phyloP scores from a whole-genome alignment of 2,113 vertebrate species.

The Tyrannus savana region DNA sequence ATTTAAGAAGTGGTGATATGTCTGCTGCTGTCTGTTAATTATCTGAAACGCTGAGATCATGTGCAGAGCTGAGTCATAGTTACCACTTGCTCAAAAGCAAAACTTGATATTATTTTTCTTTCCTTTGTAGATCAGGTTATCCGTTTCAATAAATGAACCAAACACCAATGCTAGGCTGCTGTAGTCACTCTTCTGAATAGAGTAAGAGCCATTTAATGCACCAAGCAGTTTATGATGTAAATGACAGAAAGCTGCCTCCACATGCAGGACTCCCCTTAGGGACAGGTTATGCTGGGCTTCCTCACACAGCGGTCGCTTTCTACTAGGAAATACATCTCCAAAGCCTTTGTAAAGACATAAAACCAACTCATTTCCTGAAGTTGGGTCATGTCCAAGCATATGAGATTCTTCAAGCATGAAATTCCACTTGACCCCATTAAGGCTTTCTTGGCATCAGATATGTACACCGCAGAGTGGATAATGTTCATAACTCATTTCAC shows the following conservation, averaged over 20 bases:
- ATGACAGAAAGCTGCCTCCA: not conserved
- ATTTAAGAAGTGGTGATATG: not conserved
- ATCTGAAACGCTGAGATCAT: not conserved
- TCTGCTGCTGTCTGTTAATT: not conserved
- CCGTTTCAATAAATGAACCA: not conserved
- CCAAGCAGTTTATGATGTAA: not conserved
- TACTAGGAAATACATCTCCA: slow-evolving; percentile 46
- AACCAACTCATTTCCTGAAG: slow-evolving; percentile 68
- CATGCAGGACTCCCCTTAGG: not conserved
- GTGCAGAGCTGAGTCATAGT: not conserved
- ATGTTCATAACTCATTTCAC: slow-evolving; percentile 76
- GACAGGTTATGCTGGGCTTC: not conserved
- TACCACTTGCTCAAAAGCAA: not conserved
- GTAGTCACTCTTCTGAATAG: not conserved
- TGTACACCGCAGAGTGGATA: slow-evolving; percentile 61
- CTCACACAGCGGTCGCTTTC: not conserved
- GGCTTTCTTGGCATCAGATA: slow-evolving; percentile 64
- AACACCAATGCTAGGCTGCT: not conserved
- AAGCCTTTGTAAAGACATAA: slow-evolving; percentile 56
- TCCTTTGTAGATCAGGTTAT: not conserved
- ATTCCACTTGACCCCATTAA: slow-evolving; percentile 79
- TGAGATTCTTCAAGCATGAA: slow-evolving; percentile 77
- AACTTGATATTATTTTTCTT: not conserved
- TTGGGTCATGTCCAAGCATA: slow-evolving; percentile 72
- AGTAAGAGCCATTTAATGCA: not conserved